phyloP scores from a whole-genome alignment of 2,797 vertebrate genomes.

The Pangasius sanitwongsei region DNA sequence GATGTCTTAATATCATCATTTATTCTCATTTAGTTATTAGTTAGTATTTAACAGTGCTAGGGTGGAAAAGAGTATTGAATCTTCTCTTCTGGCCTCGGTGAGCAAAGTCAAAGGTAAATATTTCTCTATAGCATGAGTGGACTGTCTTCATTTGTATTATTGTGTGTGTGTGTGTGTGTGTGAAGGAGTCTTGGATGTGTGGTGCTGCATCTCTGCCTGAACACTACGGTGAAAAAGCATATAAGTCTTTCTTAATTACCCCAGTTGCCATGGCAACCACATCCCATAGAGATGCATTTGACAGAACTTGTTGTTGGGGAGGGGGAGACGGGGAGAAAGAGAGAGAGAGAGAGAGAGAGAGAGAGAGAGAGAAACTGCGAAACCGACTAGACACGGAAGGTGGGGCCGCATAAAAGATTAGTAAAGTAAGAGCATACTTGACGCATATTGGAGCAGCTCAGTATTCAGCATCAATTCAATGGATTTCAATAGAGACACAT shows the following conservation, averaged over 20 bases:
- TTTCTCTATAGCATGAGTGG: constrained; percentile 6
- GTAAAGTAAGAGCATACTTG: constrained; percentile 34
- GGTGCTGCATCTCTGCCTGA: constrained; percentile 55
- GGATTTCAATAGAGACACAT: constrained; percentile 28
- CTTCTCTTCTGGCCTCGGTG: background rate
- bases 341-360: constrained; percentile 29
- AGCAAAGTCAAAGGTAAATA: constrained; percentile 36
- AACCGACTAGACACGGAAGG: constrained; percentile 48
- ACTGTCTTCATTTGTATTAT: constrained; percentile 40
- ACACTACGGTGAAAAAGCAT: constrained; percentile 63
- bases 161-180: background rate
- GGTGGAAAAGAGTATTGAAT: background rate
- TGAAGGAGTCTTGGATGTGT: constrained; percentile 24
- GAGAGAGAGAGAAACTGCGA: constrained; percentile 26
- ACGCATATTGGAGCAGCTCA: constrained; percentile 17
- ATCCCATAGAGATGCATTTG: constrained; percentile 70
- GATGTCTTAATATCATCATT: constrained; percentile 7
- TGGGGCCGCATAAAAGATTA: constrained; percentile 46
- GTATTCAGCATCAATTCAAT: constrained; percentile 10
- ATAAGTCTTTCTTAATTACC: constrained; percentile 73
- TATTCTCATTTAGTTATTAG: background rate
- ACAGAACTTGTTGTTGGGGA: constrained; percentile 54
- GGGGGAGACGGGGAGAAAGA: constrained; percentile 33
- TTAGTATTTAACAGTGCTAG: background rate
- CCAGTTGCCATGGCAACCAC: constrained; percentile 70